Base-by-base conservation (phyloP, 2,888 invertebrate species). In the Andrena dorsata region DNA sequence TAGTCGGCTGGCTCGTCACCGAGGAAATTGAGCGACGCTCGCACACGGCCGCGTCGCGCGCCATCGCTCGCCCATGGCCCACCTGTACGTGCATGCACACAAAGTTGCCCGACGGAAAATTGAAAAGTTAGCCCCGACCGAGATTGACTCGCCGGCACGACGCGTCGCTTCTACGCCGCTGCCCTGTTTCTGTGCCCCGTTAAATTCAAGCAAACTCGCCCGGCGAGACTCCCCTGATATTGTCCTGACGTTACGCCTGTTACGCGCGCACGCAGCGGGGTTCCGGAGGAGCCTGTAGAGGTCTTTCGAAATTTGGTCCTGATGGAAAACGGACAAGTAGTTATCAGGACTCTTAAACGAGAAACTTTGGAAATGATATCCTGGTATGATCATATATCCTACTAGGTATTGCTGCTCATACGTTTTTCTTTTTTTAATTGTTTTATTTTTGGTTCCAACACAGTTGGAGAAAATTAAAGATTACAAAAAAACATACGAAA, bases 41-140 rank as follows among this genome's bases (percentile, higher is more conserved):
- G 26, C 77, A n/a, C 72, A 47, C 61, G 26, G 47, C 41, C n/a
- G 28, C 53, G 3, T 41, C 60, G 7, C n/a, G 28, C 4, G n/a
- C 28, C 8, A 16, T 16, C 6, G 30, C 6, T 16, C 16, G 73
- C 69, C 41, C 51, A 60, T 63, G 63, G 41, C 49, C 63, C 70
- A 49, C 53, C 47, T 71, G 53, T 51, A 35, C 10, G 41, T 61
- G 35, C 61, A 61, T 35, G 41, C 47, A 28, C 78, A 61, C 79
- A 53, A 80, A 89, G 85, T 87, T 86, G 74, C n/a, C 2, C 79
- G 53, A 73, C 49, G 83, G 85, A 90, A 90, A 89, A 90, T 90
- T 90, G 90, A 90, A 90, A 90, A 90, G 90, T 90, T 90, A 89
- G 86, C 83, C 82, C 69, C 78, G 72, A 49, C 51, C 80, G 83